phyloP scores from a whole-genome alignment of 2,797 vertebrate species.

The Sebastolobus altivelis region DNA sequence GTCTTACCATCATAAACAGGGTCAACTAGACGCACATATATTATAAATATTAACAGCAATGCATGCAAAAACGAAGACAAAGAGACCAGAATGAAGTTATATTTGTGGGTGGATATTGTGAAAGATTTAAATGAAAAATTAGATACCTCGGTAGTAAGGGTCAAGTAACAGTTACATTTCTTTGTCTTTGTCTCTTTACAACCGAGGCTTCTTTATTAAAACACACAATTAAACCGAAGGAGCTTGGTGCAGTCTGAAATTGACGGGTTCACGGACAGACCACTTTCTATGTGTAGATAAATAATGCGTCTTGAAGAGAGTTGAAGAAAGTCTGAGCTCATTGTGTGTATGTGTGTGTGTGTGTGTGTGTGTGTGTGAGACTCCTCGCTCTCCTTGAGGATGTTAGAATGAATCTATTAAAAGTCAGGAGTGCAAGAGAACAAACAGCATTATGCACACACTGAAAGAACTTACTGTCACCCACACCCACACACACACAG shows the following conservation, averaged over 20 bases:
- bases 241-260: constrained; percentile 9
- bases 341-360: neutral
- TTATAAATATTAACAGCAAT: neutral
- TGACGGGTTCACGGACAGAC: constrained; percentile 32
- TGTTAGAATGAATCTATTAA: constrained; percentile 42
- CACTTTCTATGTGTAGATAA: constrained; percentile 25
- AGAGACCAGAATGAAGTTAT: neutral
- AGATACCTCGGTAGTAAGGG: neutral
- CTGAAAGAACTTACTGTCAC: constrained; percentile 14
- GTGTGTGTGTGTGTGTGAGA: no score
- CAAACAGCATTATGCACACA: constrained; percentile 53
- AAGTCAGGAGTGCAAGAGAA: constrained; percentile 53
- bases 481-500: neutral
- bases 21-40: neutral
- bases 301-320: constrained; percentile 20
- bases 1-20: neutral
- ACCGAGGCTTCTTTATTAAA: neutral
- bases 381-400: constrained; percentile 48
- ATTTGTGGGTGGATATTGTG: neutral
- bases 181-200: neutral
- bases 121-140: neutral
- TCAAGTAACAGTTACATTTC: neutral
- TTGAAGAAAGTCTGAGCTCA: constrained; percentile 8
- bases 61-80: neutral
- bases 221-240: neutral